A percentile compares a stretch with the other conserved stretches of the same genome.
These are phyloP conservation scores for Echeneis naucrates DNA, from an alignment of 2,797 vertebrate species.

Conservation along the genomic window DNA sequence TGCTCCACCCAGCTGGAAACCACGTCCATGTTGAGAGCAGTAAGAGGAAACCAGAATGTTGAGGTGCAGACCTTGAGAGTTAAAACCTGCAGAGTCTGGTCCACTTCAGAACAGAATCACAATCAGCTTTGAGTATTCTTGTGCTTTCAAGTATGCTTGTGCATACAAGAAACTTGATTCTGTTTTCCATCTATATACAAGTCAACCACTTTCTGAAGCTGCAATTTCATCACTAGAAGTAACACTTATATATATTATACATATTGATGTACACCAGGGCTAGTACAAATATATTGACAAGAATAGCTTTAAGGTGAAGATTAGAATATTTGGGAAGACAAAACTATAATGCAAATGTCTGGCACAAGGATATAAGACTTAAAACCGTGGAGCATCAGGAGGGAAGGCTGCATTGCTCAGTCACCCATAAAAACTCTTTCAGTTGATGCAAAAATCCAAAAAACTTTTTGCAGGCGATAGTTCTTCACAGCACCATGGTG, in stretches of 20 bases:
- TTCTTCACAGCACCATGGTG: conserved; percentile 33
- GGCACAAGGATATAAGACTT: background rate
- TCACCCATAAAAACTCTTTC: conserved; percentile 21
- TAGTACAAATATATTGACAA: background rate
- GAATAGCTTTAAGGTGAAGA: background rate
- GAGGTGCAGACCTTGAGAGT: background rate
- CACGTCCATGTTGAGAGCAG: too few species aligned
- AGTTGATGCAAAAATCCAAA: conserved; percentile 42
- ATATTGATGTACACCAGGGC: background rate
- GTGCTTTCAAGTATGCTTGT: background rate
- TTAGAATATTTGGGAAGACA: background rate
- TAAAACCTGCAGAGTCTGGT: background rate
- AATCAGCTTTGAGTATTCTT: background rate
- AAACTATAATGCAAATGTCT: background rate
- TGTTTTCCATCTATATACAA: background rate
- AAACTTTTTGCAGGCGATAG: conserved; percentile 54
- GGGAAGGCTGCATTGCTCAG: conserved; percentile 20
- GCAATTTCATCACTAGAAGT: background rate
- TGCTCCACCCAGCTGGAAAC: too few species aligned
- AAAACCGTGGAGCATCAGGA: conserved; percentile 7
- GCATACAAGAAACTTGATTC: background rate
- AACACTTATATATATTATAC: background rate
- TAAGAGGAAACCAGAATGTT: too few species aligned
- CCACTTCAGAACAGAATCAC: background rate
- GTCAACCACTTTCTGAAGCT: background rate